Percentiles rank a stretch among this genome's conserved stretches.
These are phyloP conservation scores for Egretta garzetta DNA, from an alignment of 2,113 vertebrate species.

Conservation along the genomic window DNA sequence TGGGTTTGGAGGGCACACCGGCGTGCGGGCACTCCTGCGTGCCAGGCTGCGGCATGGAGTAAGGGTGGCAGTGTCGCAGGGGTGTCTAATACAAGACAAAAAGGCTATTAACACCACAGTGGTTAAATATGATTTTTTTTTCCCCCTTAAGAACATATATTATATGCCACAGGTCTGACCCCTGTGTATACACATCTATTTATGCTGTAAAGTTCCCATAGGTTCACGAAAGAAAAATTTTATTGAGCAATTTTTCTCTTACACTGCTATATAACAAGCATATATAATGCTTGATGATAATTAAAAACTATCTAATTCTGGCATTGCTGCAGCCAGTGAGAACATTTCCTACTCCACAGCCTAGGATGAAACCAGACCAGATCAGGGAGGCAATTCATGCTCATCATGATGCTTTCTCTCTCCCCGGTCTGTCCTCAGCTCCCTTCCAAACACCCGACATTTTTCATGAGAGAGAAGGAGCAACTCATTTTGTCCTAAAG, in stretches of 20 bases:
- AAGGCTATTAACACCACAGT: not conserved
- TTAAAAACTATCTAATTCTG: not conserved
- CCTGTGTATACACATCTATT: not conserved
- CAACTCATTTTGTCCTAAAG: not conserved
- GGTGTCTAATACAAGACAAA: not conserved
- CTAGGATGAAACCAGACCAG: not conserved
- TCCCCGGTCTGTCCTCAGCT: not conserved
- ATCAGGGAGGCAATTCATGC: not conserved
- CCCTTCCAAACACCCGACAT: not conserved
- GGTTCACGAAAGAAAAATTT: not conserved
- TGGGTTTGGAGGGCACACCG: not conserved
- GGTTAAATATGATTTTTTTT: not conserved
- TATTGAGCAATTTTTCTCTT: not conserved
- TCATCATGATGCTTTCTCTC: not conserved
- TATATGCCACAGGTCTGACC: not conserved
- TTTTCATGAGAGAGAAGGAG: not conserved
- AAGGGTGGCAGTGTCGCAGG: not conserved
- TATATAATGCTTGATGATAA: not conserved
- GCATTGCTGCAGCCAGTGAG: not conserved
- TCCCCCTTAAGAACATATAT: not conserved
- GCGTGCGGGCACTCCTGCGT: accelerated
- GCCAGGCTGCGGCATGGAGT: not conserved
- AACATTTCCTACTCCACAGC: not conserved
- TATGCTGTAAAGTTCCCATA: not conserved
- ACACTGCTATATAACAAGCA: not conserved